A percentile compares a stretch with the other conserved stretches of the same genome.
These are phyloP conservation scores for Ryuthela nishihirai DNA, from an alignment of 2,888 invertebrate species.

Conservation along the genomic window DNA sequence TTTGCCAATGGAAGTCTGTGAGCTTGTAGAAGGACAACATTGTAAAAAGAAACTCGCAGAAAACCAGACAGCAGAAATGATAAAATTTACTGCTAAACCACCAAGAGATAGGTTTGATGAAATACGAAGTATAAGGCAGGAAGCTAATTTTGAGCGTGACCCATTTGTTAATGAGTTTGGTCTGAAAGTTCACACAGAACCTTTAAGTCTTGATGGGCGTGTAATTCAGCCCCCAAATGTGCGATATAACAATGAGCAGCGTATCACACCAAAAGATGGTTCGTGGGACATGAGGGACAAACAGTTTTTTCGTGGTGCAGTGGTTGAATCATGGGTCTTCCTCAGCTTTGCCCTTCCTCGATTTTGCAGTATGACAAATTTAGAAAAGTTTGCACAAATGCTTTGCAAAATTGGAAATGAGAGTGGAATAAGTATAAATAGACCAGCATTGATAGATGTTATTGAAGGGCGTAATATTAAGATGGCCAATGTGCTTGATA, in stretches of 20 bases:
- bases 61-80: slow-evolving; percentile 35
- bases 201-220: slow-evolving; percentile 31
- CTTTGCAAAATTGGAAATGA: slow-evolving; percentile 12
- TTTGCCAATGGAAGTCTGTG: slow-evolving; percentile 39
- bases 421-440: slow-evolving; percentile 11
- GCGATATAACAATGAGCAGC: slow-evolving; percentile 12
- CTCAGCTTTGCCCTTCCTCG: slow-evolving; percentile 19
- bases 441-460: slow-evolving; percentile 8
- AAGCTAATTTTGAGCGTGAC: slow-evolving; percentile 5
- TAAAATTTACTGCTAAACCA: slow-evolving; percentile 24
- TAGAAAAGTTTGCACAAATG: slow-evolving; percentile 23
- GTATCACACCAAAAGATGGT: slow-evolving; percentile 34
- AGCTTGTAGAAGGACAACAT: slow-evolving; percentile 35
- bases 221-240: slow-evolving; percentile 36
- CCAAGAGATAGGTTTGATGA: slow-evolving; percentile 29
- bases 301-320: slow-evolving; percentile 27
- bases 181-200: slow-evolving; percentile 21
- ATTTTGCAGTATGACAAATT: not conserved
- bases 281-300: slow-evolving; percentile 34
- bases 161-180: slow-evolving; percentile 32
- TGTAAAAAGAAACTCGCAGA: slow-evolving; percentile 33
- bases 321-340: slow-evolving; percentile 21
- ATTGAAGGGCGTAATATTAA: not conserved
- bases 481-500: slow-evolving; percentile 3
- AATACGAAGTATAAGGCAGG: slow-evolving; percentile 8